Percentiles rank a stretch among this genome's conserved stretches.
These are phyloP conservation scores for Rhingia campestris DNA, from an alignment of 2,888 invertebrate genomes.

Conservation along the genomic window DNA sequence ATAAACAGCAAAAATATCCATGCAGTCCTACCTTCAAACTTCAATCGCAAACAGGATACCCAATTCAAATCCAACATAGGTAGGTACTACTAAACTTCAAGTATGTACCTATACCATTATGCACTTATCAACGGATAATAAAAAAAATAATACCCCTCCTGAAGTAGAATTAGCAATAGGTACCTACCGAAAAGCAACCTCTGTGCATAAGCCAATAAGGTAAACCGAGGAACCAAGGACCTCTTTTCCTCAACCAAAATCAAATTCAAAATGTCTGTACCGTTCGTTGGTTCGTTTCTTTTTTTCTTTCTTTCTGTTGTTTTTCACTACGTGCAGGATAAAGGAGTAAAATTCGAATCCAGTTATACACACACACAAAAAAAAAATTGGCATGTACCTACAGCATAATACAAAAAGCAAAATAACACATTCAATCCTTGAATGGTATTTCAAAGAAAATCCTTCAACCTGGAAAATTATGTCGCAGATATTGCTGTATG, in stretches of 20 bases:
- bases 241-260: slow-evolving; percentile 30
- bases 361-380: slow-evolving; percentile 23
- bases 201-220: slow-evolving; percentile 10
- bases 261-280: slow-evolving; percentile 63
- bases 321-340: slow-evolving; percentile 19
- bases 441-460: slow-evolving; percentile 68
- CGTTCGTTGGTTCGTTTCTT: slow-evolving; percentile 15
- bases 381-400: not conserved
- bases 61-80: too few species aligned
- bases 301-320: too few species aligned
- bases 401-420: slow-evolving; percentile 30
- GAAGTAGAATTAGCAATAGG: slow-evolving; percentile 47
- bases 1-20: too few species aligned
- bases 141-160: slow-evolving; percentile 3
- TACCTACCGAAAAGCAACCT: slow-evolving; percentile 22
- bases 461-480: slow-evolving; percentile 72
- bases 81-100: too few species aligned
- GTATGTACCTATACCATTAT: not conserved
- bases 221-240: slow-evolving; percentile 40
- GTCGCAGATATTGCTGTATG: slow-evolving; percentile 62
- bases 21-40: too few species aligned
- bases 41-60: too few species aligned
- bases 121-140: slow-evolving; percentile 13
- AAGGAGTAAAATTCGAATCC: slow-evolving; percentile 47
- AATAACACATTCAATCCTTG: slow-evolving; percentile 63